phyloP scores from a whole-genome alignment of 1,140 invertebrate species.

The Atta cephalotes region DNA sequence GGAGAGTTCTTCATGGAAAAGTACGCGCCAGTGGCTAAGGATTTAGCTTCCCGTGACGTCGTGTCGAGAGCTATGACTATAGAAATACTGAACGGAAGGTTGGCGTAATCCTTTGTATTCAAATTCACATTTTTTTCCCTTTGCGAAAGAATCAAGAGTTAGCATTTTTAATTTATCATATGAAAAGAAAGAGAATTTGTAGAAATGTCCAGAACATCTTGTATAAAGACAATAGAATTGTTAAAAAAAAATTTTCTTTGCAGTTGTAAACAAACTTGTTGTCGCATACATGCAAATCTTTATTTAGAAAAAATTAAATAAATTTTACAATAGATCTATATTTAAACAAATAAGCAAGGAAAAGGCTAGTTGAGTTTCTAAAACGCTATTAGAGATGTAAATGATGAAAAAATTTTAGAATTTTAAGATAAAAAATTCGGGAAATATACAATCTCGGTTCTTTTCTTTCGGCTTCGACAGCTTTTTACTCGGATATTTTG shows the following conservation, averaged over 20 bases:
- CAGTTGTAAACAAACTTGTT: not conserved
- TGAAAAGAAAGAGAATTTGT: not conserved
- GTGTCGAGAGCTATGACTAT: slow-evolving; percentile 94
- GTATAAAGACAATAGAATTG: not conserved
- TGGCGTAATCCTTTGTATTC: slow-evolving; percentile 21
- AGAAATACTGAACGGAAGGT: slow-evolving; percentile 93
- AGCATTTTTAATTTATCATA: not conserved
- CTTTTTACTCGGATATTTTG: too few species aligned
- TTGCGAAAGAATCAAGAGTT: not conserved
- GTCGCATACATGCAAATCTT: not conserved
- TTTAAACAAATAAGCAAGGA: not conserved
- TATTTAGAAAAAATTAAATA: not conserved
- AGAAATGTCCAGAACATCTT: not conserved
- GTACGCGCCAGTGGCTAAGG: slow-evolving; percentile 95
- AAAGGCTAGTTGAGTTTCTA: not conserved
- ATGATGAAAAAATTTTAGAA: too few species aligned
- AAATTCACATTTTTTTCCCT: not conserved
- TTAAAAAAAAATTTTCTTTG: slow-evolving; percentile 6
- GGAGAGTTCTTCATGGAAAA: slow-evolving; percentile 95
- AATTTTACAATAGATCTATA: not conserved
- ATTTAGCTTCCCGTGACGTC: slow-evolving; percentile 94
- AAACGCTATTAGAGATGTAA: too few species aligned
- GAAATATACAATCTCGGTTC: too few species aligned
- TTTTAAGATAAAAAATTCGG: too few species aligned
- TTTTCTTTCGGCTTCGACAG: too few species aligned